phyloP scores from a whole-genome alignment of 92 coral and sea anemone genomes.

The Porites cylindrica region DNA sequence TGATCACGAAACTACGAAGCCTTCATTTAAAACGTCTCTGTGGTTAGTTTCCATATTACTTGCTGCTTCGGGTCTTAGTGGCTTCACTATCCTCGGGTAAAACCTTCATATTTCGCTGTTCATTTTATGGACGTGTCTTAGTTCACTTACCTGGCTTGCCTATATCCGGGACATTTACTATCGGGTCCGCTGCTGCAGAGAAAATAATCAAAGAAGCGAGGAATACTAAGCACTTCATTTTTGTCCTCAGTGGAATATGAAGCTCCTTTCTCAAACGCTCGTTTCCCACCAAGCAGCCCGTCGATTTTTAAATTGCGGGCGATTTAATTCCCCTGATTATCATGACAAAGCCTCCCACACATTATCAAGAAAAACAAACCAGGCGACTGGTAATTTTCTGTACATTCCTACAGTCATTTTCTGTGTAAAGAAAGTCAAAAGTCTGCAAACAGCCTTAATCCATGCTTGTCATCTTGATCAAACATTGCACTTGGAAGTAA shows the following conservation, averaged over 20 bases:
- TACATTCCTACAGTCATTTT: conserved; percentile 36
- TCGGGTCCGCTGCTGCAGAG: conserved; percentile 14
- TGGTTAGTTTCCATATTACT: no score
- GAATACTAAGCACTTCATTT: conserved; percentile 8
- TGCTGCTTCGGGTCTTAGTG: no score
- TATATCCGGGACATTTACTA: conserved; percentile 9
- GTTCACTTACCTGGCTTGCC: conserved; percentile 35
- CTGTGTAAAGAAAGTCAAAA: conserved; percentile 27
- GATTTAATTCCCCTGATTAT: conserved; percentile 31
- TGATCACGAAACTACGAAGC: no score
- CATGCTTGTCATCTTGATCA: conserved; percentile 13
- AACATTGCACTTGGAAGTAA: conserved; percentile 5
- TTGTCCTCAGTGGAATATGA: background rate
- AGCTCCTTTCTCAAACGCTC: background rate
- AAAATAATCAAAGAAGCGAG: conserved; percentile 18
- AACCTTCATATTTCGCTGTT: no score
- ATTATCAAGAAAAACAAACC: background rate
- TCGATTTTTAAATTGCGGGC: background rate
- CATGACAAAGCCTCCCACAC: conserved; percentile 49
- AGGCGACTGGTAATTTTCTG: conserved; percentile 14
- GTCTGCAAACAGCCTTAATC: conserved; percentile 5
- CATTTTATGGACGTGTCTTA: background rate
- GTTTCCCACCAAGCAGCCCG: conserved; percentile 9
- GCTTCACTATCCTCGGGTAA: no score
- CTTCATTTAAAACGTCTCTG: no score